Evolutionary conservation across 2,888 invertebrate genomes (phyloP), one percentile per base, ranked within the genome.

Genomic region (Hedychridium roseum): DNA sequence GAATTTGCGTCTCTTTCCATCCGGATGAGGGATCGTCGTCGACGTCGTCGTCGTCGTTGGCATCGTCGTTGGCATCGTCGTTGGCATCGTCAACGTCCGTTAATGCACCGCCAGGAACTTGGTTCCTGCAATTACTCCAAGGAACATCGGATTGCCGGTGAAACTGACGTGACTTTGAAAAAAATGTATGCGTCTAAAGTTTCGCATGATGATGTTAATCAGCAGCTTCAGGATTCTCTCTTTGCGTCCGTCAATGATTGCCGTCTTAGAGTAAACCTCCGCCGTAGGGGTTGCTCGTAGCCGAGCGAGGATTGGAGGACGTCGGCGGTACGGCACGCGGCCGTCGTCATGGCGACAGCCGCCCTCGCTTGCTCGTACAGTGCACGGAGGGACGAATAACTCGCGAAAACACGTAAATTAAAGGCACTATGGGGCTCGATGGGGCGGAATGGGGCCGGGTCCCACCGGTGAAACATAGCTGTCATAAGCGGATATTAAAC

Each of bases 381-480:
- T n/a, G n/a, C n/a, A n/a, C n/a, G n/a, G n/a, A n/a, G 66, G 65
- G 64, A 64, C 74, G 71, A 76, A 76, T 76, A 76, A 76, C 75
- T 76, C 74, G 75, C 70, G 75, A 76, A 76, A 76, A 76, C 75
- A 76, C 75, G 74, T 76, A 76, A 76, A 76, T 76, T 76, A 76
- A 76, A 76, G 70, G 74, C 75, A 74, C 74, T 74, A 74, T 73
- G 70, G 71, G 60, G 67, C 60, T 73, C 72, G 73, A 73, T 73
- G 73, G 73, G 71, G 68, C 69, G 71, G 73, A 73, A 73, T 71
- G 67, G 66, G 64, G 60, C 63, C 64, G 68, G 66, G 65, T 60
- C 64, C 49, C 62, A 60, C 55, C 54, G 57, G 58, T 65, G 64
- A 69, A 72, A 71, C 68, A 70, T 69, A 72, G 67, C 67, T 68